Base-by-base conservation (phyloP, 2,113 vertebrate genomes). In the Cichladusa arquata region DNA sequence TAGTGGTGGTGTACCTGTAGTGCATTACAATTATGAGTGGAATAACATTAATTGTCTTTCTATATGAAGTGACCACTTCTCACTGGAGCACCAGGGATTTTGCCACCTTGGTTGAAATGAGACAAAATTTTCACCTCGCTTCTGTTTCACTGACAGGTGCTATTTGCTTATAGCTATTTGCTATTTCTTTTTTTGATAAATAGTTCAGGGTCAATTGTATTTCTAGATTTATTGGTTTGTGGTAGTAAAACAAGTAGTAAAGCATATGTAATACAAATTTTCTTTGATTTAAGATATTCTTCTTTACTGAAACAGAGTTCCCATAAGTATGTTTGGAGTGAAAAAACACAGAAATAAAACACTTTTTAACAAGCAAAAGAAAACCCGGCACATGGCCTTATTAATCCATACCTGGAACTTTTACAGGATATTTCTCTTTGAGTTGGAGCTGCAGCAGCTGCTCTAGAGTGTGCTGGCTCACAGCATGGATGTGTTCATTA, bases 401-500 rank as follows among this genome's bases (percentile, higher is more conserved):
- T 65, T 96, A 87, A 81, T 86, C 80, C 20, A 19, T 60, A 92
- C 60, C 72, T 70, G 88, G 73, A 86, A 74, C 23, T 33, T 54
- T 48, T 89, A 44, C 4, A 57, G 58, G 42, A 23, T 91, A 77
- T 97, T 90, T 96, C 88, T 92, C 64, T 90, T 77, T 61, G 66
- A 86, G 48, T 82, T 1, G 11, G 86, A 90, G 51, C 67, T 93
- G 44, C 71, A 69, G 56, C 13, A 77, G 51, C 25, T 47, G 20
- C 22, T 48, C 48, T 42, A 33, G 67, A 91, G 31, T 86, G 76
- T 25, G 25, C 72, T 88, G 91, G 81, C 61, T 23, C 58, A 29
- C 51, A 34, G 38, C 54, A 78, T 20, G 58, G 91, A 66, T 81
- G 50, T 91, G 85, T 81, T 98, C 94, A 81, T 98, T 97, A 98